These are phyloP conservation scores for Macrosiphum euphorbiae DNA, from an alignment of 2,888 invertebrate genomes.

Conservation along the genomic window DNA sequence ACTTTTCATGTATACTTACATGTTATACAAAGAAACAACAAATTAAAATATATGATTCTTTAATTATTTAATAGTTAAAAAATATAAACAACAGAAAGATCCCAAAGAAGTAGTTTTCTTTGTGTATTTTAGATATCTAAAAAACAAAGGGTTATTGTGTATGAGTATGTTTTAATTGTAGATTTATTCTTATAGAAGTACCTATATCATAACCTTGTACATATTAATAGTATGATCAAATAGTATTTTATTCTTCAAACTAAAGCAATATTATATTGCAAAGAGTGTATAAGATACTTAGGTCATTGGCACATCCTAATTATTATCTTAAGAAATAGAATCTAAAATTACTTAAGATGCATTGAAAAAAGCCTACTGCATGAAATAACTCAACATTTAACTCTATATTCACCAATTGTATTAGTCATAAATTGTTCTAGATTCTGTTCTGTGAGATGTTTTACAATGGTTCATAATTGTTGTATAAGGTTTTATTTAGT, in stretches of 20 bases:
- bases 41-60: background rate
- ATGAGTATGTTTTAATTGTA: slow-evolving; percentile 30
- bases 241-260: background rate
- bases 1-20: background rate
- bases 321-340: background rate
- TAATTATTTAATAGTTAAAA: background rate
- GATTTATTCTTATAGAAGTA: background rate
- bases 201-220: background rate
- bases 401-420: background rate
- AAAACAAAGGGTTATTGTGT: slow-evolving; percentile 21
- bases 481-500: no score
- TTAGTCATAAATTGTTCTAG: background rate
- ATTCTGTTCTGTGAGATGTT: background rate
- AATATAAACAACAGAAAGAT: background rate
- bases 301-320: background rate
- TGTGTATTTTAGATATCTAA: background rate
- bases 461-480: no score
- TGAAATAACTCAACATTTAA: background rate
- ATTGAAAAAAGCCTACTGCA: background rate
- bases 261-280: background rate
- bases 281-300: background rate
- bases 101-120: background rate
- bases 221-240: background rate
- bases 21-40: background rate
- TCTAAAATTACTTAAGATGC: background rate